phyloP scores from a whole-genome alignment of 2,888 invertebrate species.

The Lissonota sp. region DNA sequence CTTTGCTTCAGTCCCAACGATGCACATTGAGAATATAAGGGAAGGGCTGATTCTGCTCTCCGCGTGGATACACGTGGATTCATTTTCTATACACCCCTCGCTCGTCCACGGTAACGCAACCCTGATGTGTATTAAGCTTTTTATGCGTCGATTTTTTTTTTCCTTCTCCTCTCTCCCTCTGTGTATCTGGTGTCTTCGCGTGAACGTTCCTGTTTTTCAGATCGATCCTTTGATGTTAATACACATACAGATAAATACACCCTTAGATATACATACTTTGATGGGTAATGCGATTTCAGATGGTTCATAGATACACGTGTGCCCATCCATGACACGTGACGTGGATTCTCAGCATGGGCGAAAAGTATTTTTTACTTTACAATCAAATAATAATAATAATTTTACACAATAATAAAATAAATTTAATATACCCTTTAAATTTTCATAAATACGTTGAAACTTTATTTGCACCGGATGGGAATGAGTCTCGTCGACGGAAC shows the following conservation, averaged over 20 bases:
- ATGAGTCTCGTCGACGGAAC: too few species aligned
- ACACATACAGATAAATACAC: conserved; percentile 35
- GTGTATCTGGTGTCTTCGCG: conserved; percentile 22
- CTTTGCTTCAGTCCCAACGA: conserved; percentile 52
- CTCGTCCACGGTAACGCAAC: conserved; percentile 40
- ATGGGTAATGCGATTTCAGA: conserved; percentile 65
- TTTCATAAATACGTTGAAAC: too few species aligned
- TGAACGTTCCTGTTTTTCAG: neutral
- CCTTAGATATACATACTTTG: conserved; percentile 39
- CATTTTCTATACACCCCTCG: conserved; percentile 37
- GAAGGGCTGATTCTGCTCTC: conserved; percentile 55
- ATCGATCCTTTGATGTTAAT: conserved; percentile 60
- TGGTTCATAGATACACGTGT: conserved; percentile 63
- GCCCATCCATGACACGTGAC: conserved; percentile 52
- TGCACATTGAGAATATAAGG: conserved; percentile 54
- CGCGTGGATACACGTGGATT: conserved; percentile 27
- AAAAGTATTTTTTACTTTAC: conserved; percentile 30
- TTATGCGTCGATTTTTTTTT: conserved; percentile 54
- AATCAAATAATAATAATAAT: too few species aligned
- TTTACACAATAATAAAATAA: too few species aligned
- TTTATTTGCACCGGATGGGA: too few species aligned
- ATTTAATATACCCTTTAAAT: too few species aligned
- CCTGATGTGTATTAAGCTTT: conserved; percentile 52
- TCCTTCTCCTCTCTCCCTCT: conserved; percentile 21
- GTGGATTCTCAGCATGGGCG: conserved; percentile 59